A percentile compares a stretch with the other conserved stretches of the same genome.
phyloP scores from a whole-genome alignment of 2,888 invertebrate species.

The Drosophila parthenogenetica region DNA sequence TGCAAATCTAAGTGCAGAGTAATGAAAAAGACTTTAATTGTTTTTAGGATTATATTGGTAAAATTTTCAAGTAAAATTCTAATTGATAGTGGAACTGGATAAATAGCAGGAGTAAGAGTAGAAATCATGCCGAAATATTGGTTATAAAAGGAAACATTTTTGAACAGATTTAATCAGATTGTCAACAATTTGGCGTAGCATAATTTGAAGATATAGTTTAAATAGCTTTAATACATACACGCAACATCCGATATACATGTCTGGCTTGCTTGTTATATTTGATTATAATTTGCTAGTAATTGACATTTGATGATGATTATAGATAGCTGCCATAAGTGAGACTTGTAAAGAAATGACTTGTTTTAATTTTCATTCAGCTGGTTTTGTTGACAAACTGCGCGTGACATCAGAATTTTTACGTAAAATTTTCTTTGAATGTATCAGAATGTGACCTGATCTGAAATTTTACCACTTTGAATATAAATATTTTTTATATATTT shows the following conservation, averaged over 20 bases:
- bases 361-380: constrained; percentile 69
- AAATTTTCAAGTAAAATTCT: constrained; percentile 18
- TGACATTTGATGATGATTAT: constrained; percentile 20
- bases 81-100: constrained; percentile 49
- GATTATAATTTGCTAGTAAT: constrained; percentile 20
- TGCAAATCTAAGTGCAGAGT: constrained; percentile 40
- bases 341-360: constrained; percentile 53
- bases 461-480: constrained; percentile 80
- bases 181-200: constrained; percentile 48
- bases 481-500: constrained; percentile 50
- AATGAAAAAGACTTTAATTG: constrained; percentile 23
- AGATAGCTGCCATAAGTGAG: constrained; percentile 40
- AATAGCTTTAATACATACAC: constrained; percentile 64
- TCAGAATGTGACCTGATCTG: constrained; percentile 40
- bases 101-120: constrained; percentile 45
- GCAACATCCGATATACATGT: constrained; percentile 46
- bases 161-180: constrained; percentile 38
- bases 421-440: constrained; percentile 60
- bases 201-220: constrained; percentile 28
- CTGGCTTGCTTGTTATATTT: constrained; percentile 47
- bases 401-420: constrained; percentile 83
- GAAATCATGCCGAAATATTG: constrained; percentile 61
- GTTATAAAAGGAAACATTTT: constrained; percentile 35
- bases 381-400: constrained; percentile 84
- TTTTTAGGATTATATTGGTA: constrained; percentile 8